Base-by-base conservation (phyloP, 2,113 vertebrate genomes). In the Nibea albiflora region DNA sequence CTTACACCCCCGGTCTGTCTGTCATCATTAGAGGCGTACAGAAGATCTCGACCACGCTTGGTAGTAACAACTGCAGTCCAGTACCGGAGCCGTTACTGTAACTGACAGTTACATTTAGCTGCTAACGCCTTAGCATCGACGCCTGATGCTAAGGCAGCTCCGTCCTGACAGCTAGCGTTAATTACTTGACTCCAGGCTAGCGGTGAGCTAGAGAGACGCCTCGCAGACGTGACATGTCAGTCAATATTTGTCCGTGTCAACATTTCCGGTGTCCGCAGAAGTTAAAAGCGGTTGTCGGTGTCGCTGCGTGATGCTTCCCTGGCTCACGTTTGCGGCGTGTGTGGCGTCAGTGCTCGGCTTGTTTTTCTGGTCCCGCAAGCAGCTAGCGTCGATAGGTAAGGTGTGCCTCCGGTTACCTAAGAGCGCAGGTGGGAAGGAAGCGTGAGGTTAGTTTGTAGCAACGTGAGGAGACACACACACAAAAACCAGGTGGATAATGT, bases 321-420 rank as follows among this genome's bases (percentile, higher is more conserved):
- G 20, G 77, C 22, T 83, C 72, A 35, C 74, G 24, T 65, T 83
- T 20, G 39, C 58, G 3, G 60, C 0, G 64, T 89, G 81, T 66
- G 8, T 83, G 47, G n/a, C 64, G 26, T 76, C 72, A 2, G 64
- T 77, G 85, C 80, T 88, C 26, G 66, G 87, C 94, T 92, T 84
- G 94, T 95, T 94, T 89, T 91, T 94, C 94, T 90, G 94, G 94
- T 95, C 89, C 26, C 72, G 73, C 92, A 70, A 83, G 93, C 85
- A 83, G 53, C 76, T 87, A 62, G 52, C 61, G 31, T 60, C 35
- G 35, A 39, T 78, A 57, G 82, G 80, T 85, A 89, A 93, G 89
- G 90, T 81, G 89, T 92, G 93, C 50, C 85, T 53, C 3, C 3
- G 0, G 12, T 46, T 24, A 57, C 39, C 31, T 20, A 4, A 3